Base-by-base conservation (phyloP, 2,888 invertebrate genomes). In the Galerucella calmariensis region DNA sequence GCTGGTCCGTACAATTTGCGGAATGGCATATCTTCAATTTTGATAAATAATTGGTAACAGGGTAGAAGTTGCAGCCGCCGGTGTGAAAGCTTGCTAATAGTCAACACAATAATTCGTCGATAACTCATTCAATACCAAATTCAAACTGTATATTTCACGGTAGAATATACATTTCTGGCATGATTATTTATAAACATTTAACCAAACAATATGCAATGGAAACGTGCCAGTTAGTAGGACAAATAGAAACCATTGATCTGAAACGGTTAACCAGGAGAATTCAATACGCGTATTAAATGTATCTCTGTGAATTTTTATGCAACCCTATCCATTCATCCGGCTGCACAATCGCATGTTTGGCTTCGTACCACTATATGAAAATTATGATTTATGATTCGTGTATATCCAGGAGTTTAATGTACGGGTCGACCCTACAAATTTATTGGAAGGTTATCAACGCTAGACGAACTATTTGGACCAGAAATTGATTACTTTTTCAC, bases 101-200 rank as follows among this genome's bases (percentile, higher is more conserved):
- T 41, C 35, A 41, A 41, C 35, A 41, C 35, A 41, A 41, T 41
- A 41, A 41, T 41, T 41, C 35, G 35, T 41, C 35, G 35, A 41
- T 41, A 41, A 41, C 35, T 56, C 20, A 56, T 20, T 20, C n/a
- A 20, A 16, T 56, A 56, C 16, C 56, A 20, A 56, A 56, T 14
- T 51, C 6, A 2, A 51, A 51, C 51, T 51, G 56, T 20, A 20
- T 20, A 56, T 56, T 56, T 56, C n/a, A 56, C 56, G 56, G 10
- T 56, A 10, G 6, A 56, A 9, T 56, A 10, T 10, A 56, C 56
- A 56, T 6, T 56, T 56, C 16, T 56, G 56, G 10, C 9, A 56
- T 56, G 10, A 16, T 56, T 56, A 56, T 16, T 56, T 20, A 56
- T 56, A 56, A 56, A 56, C 56, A 56, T 56, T 16, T 56, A 56